phyloP scores from a whole-genome alignment of 2,113 vertebrate species.

The Rallus limicola region DNA sequence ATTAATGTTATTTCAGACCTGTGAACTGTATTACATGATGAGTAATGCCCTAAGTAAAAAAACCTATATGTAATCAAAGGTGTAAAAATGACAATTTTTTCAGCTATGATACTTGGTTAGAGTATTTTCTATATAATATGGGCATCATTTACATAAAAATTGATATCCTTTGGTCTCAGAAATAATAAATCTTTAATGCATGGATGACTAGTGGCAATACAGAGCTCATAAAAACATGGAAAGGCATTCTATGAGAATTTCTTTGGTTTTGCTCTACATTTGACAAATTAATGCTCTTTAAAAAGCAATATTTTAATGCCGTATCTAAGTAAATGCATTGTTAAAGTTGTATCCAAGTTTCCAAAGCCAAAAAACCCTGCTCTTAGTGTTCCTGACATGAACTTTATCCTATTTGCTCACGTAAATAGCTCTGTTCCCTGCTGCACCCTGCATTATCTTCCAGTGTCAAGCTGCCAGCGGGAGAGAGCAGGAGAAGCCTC shows the following conservation, averaged over 20 bases:
- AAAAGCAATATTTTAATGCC: neutral
- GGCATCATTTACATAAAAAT: neutral
- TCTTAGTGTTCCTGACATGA: neutral
- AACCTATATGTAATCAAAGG: neutral
- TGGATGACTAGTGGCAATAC: neutral
- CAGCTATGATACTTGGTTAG: neutral
- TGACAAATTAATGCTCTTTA: neutral
- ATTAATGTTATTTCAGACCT: neutral
- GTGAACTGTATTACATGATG: neutral
- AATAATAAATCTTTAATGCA: neutral
- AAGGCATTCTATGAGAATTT: neutral
- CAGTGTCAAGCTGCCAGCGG: neutral
- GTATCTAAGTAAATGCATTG: neutral
- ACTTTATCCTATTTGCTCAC: neutral
- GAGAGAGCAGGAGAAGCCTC: neutral
- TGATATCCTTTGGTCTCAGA: neutral
- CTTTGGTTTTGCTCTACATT: neutral
- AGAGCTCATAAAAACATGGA: neutral
- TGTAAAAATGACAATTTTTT: neutral
- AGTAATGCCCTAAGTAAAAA: neutral
- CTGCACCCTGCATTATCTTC: neutral
- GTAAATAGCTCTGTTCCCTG: neutral
- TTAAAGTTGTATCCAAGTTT: neutral
- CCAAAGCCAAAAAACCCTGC: neutral
- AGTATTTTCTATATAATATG: neutral